Conservation (phyloP, 2,888 invertebrate genomes). For the Pyrgus malvae region DNA sequence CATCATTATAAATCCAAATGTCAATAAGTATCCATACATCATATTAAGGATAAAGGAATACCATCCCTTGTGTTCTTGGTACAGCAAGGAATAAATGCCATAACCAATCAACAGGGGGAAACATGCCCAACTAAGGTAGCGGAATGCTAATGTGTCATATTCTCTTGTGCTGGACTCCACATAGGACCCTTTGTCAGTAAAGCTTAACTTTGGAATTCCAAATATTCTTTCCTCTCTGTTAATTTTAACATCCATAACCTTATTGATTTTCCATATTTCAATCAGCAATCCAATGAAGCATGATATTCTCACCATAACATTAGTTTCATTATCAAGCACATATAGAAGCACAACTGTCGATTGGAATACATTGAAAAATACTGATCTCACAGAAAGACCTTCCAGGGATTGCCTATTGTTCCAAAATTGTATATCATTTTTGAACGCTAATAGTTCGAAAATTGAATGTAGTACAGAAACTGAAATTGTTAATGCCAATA, state of each 20-base stretch:
- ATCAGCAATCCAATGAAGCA: conserved; percentile 97
- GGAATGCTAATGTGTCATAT: conserved; percentile 97
- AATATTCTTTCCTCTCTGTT: conserved; percentile 88
- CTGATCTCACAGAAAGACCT: conserved; percentile 97
- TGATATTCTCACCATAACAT: conserved; percentile 96
- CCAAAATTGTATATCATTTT: conserved; percentile 99
- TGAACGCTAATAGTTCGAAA: conserved; percentile 99
- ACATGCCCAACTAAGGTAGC: conserved; percentile 97
- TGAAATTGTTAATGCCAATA: conserved; percentile 94
- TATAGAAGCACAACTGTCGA: conserved; percentile 97
- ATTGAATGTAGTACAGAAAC: conserved; percentile 98
- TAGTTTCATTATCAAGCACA: conserved; percentile 99
- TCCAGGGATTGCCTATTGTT: conserved; percentile 98
- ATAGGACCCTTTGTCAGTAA: conserved; percentile 98
- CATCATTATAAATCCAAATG: conserved; percentile 99
- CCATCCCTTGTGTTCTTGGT: conserved; percentile 99
- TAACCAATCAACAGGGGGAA: conserved; percentile 97
- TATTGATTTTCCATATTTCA: conserved; percentile 99
- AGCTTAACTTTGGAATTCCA: conserved; percentile 90
- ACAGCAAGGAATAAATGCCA: conserved; percentile 95
- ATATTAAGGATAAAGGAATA: conserved; percentile 98
- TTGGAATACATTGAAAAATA: conserved; percentile 99
- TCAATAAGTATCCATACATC: conserved; percentile 98
- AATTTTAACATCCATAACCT: conserved; percentile 91
- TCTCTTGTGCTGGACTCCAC: conserved; percentile 95